Evolutionary conservation across 1,140 invertebrate genomes (phyloP).

Genomic region (Lepidurus couesii): DNA sequence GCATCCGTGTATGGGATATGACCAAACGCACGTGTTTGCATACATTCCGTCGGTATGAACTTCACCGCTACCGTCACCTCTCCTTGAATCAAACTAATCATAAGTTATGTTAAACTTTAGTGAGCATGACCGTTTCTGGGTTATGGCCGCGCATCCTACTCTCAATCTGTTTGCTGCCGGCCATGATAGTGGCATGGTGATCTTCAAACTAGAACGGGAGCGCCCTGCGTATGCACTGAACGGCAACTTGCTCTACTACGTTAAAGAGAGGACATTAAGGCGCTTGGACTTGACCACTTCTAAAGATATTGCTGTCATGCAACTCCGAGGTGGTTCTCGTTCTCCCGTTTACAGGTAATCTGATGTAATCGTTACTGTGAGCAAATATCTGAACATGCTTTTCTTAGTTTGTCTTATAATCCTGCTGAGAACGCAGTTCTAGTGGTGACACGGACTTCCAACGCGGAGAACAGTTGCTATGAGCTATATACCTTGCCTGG

Average conservation of each 20-base stretch:
- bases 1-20: slow-evolving; percentile 98
- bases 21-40: slow-evolving; percentile 93
- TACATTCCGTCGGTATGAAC: slow-evolving; percentile 67
- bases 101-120: not conserved
- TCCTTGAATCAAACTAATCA: not conserved
- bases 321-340: slow-evolving; percentile 70
- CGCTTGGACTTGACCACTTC: slow-evolving; percentile 87
- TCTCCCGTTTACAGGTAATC: slow-evolving; percentile 60
- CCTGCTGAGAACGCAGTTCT: slow-evolving; percentile 88
- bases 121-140: slow-evolving; percentile 98
- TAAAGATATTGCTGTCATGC: slow-evolving; percentile 88
- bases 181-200: slow-evolving; percentile 89
- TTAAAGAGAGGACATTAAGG: slow-evolving; percentile 88
- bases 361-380: slow-evolving; percentile 24
- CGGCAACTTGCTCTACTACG: slow-evolving; percentile 90
- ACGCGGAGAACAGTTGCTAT: slow-evolving; percentile 85
- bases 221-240: slow-evolving; percentile 91
- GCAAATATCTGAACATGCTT: slow-evolving; percentile 35
- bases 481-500: slow-evolving; percentile 88
- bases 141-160: slow-evolving; percentile 76
- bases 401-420: slow-evolving; percentile 90
- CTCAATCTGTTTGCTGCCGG: slow-evolving; percentile 60
- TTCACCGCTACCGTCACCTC: not conserved
- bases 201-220: slow-evolving; percentile 86
- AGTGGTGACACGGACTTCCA: slow-evolving; percentile 63